Percentiles rank a stretch among this genome's conserved stretches.
These are phyloP conservation scores for Trogon melanurus DNA, from an alignment of 2,113 vertebrate genomes.

Conservation along the genomic window DNA sequence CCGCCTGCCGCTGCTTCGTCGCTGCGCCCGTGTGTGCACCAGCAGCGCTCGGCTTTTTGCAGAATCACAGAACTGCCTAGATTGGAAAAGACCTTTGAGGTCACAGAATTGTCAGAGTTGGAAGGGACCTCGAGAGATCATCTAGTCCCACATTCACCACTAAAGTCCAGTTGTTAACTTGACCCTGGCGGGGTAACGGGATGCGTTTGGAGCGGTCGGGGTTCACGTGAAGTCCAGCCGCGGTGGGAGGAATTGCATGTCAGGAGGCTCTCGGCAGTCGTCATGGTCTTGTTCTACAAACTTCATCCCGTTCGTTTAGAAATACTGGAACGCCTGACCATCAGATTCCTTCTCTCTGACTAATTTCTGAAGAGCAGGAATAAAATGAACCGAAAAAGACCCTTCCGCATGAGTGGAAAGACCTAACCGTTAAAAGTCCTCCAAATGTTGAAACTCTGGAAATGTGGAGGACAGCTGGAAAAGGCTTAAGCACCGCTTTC, in stretches of 20 bases:
- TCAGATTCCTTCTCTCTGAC: accelerated
- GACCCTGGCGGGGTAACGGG: not conserved
- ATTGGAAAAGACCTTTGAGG: no score
- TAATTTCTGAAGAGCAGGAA: not conserved
- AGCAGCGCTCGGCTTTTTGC: accelerated
- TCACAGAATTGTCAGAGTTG: no score
- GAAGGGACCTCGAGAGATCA: no score
- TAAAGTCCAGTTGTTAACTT: no score
- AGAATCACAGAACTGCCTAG: no score
- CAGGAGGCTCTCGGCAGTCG: accelerated
- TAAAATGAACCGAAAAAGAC: not conserved
- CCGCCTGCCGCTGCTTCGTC: accelerated
- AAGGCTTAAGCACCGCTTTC: not conserved
- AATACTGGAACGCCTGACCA: not conserved
- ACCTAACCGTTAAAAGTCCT: not conserved
- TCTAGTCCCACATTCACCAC: no score
- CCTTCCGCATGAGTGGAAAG: not conserved
- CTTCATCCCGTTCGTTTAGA: not conserved
- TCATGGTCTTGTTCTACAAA: accelerated
- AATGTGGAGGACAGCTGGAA: not conserved
- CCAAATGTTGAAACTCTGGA: not conserved
- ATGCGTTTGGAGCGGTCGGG: accelerated
- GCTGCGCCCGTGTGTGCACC: accelerated
- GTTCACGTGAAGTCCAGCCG: accelerated
- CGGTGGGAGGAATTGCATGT: accelerated